A percentile compares a stretch with the other conserved stretches of the same genome.
Conservation (phyloP, 2,888 invertebrate genomes). For the Apotomis betuletana region DNA sequence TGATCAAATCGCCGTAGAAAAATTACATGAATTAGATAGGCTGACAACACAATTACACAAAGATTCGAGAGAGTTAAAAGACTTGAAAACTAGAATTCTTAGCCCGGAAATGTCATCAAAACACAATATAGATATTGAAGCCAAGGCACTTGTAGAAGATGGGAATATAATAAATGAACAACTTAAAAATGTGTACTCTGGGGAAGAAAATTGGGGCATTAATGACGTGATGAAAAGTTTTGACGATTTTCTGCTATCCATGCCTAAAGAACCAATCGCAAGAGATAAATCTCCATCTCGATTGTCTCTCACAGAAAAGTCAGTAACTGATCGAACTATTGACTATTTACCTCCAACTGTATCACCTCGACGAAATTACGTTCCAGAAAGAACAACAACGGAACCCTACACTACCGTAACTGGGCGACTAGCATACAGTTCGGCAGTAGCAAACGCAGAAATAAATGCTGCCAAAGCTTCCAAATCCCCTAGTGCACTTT, state of each 20-base stretch:
- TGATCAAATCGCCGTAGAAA: constrained; percentile 90
- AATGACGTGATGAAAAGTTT: constrained; percentile 86
- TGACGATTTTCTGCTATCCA: constrained; percentile 83
- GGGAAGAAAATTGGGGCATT: constrained; percentile 87
- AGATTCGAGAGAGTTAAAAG: constrained; percentile 90
- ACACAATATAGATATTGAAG: constrained; percentile 83
- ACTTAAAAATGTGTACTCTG: constrained; percentile 86
- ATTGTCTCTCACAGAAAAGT: constrained; percentile 85
- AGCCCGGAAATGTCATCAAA: constrained; percentile 83
- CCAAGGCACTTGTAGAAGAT: constrained; percentile 84
- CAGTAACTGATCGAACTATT: constrained; percentile 85
- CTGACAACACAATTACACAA: constrained; percentile 89
- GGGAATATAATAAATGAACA: constrained; percentile 87
- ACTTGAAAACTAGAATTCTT: constrained; percentile 87
- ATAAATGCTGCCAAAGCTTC: constrained; percentile 79
- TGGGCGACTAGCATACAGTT: constrained; percentile 86
- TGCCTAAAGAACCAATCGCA: constrained; percentile 75
- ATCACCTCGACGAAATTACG: constrained; percentile 83
- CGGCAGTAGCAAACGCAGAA: constrained; percentile 86
- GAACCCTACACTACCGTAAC: constrained; percentile 87
- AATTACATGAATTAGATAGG: constrained; percentile 90
- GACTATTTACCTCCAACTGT: constrained; percentile 84
- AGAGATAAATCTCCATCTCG: constrained; percentile 85
- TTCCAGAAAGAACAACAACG: constrained; percentile 82
- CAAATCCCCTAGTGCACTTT: constrained; percentile 80